Base-by-base conservation (phyloP, 2,113 vertebrate species). In the Empidonax traillii region DNA sequence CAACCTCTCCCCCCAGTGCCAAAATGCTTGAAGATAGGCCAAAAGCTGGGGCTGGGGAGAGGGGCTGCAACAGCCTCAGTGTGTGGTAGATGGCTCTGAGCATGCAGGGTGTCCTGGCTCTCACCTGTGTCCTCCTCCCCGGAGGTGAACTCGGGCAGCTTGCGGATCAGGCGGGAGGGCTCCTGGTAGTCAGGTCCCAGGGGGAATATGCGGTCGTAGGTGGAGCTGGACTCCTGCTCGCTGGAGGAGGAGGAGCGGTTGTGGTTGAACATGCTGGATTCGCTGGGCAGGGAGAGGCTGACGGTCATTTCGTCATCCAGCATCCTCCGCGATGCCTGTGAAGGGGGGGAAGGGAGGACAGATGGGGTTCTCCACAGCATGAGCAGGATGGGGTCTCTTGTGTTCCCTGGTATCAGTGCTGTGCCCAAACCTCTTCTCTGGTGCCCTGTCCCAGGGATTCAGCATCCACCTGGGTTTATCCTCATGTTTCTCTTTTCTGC, bases 171-270 rank as follows among this genome's bases (percentile, higher is more conserved):
- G 71, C 98, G 98, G 1, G 99, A 99, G 5, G 99, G 99, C 96
- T 99, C 99, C 98, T 99, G 99, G 97, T 99, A 99, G 96, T 99
- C 99, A 0, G 98, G 98, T 30, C 98, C 98, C 76, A 99, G 98
- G 10, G 99, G 99, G 85, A 99, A 99, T 95, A 99, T 99, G 92
- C 99, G 98, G 90, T 99, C 99, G 0, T 99, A 99, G 25, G 99
- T 99, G 63, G 99, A 99, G 94, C 97, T 99, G 95, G 98, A 98
- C 78, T 98, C 99, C 35, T 97, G 98, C 53, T 99, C 99, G 1
- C 98, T 99, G 77, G 99, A 98, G 21, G 98, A 97, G 12, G 99
- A 98, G 37, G 99, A 99, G 87, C 82, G 98, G 94, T 98, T 98
- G 96, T 98, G 98, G 77, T 98, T 98, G 97, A 98, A 99, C 97